Percentiles rank a stretch among this genome's conserved stretches.
Evolutionary conservation across 2,888 invertebrate species (phyloP).

Genomic region (Campoletis raptor): DNA sequence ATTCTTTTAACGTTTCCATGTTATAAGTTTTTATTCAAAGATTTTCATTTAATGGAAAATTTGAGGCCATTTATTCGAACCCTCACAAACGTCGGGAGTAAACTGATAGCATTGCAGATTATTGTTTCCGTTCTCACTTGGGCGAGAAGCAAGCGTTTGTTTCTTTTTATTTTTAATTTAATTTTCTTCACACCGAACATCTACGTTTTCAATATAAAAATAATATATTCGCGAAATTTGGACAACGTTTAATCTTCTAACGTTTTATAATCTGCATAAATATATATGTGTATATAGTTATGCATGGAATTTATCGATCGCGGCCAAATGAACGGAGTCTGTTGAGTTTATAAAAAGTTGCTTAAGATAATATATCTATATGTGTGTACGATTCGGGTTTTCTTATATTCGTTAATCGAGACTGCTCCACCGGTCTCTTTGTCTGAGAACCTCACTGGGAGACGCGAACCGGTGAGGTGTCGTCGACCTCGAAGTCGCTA

Average conservation of each 20-base stretch:
- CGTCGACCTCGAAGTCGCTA: slow-evolving; percentile 80
- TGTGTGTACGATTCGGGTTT: slow-evolving; percentile 45
- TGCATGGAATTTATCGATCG: slow-evolving; percentile 33
- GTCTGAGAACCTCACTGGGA: slow-evolving; percentile 68
- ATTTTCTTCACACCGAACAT: background rate
- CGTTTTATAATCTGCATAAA: slow-evolving; percentile 22
- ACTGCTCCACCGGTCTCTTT: slow-evolving; percentile 70
- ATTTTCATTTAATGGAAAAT: background rate
- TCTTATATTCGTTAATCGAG: slow-evolving; percentile 54
- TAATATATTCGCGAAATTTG: slow-evolving; percentile 25
- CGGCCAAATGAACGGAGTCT: slow-evolving; percentile 55
- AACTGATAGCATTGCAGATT: background rate
- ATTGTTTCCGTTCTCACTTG: background rate
- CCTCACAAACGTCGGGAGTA: background rate
- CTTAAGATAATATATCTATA: background rate
- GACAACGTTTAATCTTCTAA: slow-evolving; percentile 10
- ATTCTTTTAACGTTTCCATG: background rate
- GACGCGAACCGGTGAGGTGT: slow-evolving; percentile 71
- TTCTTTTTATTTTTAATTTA: too few relatives aligned
- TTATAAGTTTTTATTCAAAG: background rate
- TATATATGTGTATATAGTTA: slow-evolving; percentile 1
- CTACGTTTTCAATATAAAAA: background rate
- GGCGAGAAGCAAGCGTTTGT: background rate
- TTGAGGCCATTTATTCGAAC: background rate
- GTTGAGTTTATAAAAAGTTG: slow-evolving; percentile 22